Conservation (phyloP, 1,140 invertebrate genomes). For the Drosophila setifemur region DNA sequence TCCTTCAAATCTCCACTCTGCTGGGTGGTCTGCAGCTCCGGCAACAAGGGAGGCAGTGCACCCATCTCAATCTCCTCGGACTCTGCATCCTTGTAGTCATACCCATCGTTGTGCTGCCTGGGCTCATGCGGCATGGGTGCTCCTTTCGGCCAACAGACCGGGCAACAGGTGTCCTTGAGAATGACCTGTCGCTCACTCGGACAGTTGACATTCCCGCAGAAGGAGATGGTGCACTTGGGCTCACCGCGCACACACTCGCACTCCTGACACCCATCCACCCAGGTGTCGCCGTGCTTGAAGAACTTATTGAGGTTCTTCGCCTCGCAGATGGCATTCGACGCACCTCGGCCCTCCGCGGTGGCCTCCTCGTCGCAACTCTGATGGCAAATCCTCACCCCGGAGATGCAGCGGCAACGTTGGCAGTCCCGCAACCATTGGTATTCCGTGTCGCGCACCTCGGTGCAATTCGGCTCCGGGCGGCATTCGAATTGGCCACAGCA, state of each 20-base stretch:
- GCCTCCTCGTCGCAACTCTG: constrained; percentile 63
- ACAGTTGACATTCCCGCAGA: constrained; percentile 63
- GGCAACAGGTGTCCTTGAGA: constrained; percentile 68
- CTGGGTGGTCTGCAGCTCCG: neutral
- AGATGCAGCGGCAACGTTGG: constrained; percentile 60
- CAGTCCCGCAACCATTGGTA: constrained; percentile 66
- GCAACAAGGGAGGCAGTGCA: constrained; percentile 1
- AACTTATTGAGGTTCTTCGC: constrained; percentile 62
- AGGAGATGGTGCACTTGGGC: constrained; percentile 59
- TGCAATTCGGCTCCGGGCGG: constrained; percentile 62
- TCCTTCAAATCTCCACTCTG: constrained; percentile 22
- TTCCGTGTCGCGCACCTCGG: constrained; percentile 52
- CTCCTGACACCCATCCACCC: constrained; percentile 67
- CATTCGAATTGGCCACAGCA: constrained; percentile 73
- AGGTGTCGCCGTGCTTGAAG: constrained; percentile 66
- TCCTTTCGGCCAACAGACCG: constrained; percentile 71
- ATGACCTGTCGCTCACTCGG: constrained; percentile 64
- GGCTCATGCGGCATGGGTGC: constrained; percentile 58
- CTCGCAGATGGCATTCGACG: constrained; percentile 52
- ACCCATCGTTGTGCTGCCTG: constrained; percentile 5
- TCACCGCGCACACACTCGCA: constrained; percentile 70
- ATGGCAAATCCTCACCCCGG: constrained; percentile 59
- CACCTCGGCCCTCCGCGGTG: constrained; percentile 5
- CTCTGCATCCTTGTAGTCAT: constrained; percentile 36
- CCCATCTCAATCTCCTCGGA: neutral